Evolutionary conservation across 2,113 vertebrate genomes (phyloP), one percentile per base, ranked within the genome.

Genomic region (Verasper variegatus): DNA sequence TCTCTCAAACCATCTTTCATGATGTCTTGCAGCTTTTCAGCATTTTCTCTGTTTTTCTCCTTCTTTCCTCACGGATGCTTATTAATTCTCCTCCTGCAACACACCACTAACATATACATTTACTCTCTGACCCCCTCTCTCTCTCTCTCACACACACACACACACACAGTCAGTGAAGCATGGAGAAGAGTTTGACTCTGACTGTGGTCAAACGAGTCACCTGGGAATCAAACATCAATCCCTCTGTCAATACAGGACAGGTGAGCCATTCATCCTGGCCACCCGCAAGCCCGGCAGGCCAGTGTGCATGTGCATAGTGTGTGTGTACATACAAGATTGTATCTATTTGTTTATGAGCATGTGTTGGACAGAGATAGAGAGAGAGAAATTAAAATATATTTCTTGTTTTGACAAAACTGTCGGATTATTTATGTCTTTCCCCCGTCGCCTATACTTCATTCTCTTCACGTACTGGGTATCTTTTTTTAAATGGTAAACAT

Each of bases 151-250:
- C 31, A 1, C 31, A 20, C 21, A 64, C 63, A 68, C 54, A 47
- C 3, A 7, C 45, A 66, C 20, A 2, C 14, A 58, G 68, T 60
- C 69, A 68, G 82, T 68, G 60, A 75, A 58, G 75, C 84, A 76
- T 74, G 23, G 63, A 83, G 80, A 63, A 51, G 20, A 55, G 73
- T 63, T 84, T 64, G 62, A 47, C 82, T 84, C 86, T 82, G 84
- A 82, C 82, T 76, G 63, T 91, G 89, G 86, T 87, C 67, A 86
- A 87, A 85, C 62, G 85, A 89, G 85, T 84, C 88, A 89, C 78
- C 74, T 84, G 88, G 76, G 83, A 83, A 75, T 90, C 76, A 73
- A 78, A 86, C 88, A 91, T 91, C 83, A 84, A 84, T 84, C 81
- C 69, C 78, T 74, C 79, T 82, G 86, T 86, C 86, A 81, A 66